phyloP scores from a whole-genome alignment of 2,113 vertebrate species.

The Ictalurus furcatus region DNA sequence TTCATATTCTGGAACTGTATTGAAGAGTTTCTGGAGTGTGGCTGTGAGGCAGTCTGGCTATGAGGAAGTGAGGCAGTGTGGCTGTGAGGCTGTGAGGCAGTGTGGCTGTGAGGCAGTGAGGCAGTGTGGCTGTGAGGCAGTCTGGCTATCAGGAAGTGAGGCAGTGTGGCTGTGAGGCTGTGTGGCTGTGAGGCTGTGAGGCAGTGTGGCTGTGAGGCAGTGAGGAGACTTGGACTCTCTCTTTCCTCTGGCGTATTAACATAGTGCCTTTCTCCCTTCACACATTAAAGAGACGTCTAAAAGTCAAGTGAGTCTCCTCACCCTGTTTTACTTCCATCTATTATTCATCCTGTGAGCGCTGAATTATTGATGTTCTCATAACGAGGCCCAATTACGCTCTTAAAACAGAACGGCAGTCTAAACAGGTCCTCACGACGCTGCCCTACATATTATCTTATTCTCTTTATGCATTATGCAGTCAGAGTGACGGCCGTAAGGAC shows the following conservation, averaged over 20 bases:
- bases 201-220: neutral
- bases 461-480: slow-evolving; percentile 18
- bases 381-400: slow-evolving; percentile 53
- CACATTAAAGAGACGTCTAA: slow-evolving; percentile 36
- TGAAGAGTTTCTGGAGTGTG: neutral
- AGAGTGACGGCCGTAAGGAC: neutral
- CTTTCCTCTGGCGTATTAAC: neutral
- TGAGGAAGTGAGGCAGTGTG: neutral
- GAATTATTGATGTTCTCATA: slow-evolving; percentile 56
- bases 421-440: slow-evolving; percentile 38
- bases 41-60: neutral
- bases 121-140: neutral
- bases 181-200: neutral
- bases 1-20: neutral
- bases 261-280: neutral
- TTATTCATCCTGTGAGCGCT: slow-evolving; percentile 44
- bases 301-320: slow-evolving; percentile 33
- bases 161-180: neutral
- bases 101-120: neutral
- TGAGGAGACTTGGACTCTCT: neutral
- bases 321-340: slow-evolving; percentile 47
- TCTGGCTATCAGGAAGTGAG: neutral
- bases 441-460: slow-evolving; percentile 49
- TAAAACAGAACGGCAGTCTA: slow-evolving; percentile 45
- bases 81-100: neutral